Evolutionary conservation across 2,888 invertebrate species (phyloP).

Genomic region (Adelphocoris suturalis): DNA sequence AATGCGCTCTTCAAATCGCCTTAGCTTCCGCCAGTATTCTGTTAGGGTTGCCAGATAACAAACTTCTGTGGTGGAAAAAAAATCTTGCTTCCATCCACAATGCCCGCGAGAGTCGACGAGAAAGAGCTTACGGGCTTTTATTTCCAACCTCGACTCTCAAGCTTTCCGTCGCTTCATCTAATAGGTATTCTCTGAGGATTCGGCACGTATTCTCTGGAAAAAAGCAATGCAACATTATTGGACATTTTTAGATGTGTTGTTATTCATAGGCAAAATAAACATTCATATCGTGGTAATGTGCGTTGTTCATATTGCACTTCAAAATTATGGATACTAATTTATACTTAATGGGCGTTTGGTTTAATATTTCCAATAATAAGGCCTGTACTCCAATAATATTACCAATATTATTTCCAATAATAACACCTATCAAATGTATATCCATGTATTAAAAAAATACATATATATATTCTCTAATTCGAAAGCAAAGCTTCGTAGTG

Average conservation of each 20-base stretch:
- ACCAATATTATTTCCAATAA: no score
- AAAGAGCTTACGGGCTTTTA: slow-evolving; percentile 19
- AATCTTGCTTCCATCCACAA: neutral
- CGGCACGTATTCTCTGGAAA: slow-evolving; percentile 58
- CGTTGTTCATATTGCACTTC: neutral
- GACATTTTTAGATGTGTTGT: neutral
- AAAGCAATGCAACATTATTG: neutral
- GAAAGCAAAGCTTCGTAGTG: no score
- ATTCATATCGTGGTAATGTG: neutral
- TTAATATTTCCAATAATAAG: no score
- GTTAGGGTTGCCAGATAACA: neutral
- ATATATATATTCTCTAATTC: no score
- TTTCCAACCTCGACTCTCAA: slow-evolving; percentile 6
- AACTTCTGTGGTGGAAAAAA: neutral
- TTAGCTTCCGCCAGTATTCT: neutral
- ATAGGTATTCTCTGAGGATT: slow-evolving; percentile 57
- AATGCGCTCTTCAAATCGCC: neutral
- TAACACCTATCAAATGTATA: no score
- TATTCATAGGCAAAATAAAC: neutral
- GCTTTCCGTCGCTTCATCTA: neutral
- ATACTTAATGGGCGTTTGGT: no score
- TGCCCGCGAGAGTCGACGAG: neutral
- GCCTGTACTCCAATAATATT: no score
- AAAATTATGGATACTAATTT: no score
- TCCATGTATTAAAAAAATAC: no score